Evolutionary conservation across 2,888 invertebrate genomes (phyloP).

Genomic region (Scaptomyza cyrtandrae): DNA sequence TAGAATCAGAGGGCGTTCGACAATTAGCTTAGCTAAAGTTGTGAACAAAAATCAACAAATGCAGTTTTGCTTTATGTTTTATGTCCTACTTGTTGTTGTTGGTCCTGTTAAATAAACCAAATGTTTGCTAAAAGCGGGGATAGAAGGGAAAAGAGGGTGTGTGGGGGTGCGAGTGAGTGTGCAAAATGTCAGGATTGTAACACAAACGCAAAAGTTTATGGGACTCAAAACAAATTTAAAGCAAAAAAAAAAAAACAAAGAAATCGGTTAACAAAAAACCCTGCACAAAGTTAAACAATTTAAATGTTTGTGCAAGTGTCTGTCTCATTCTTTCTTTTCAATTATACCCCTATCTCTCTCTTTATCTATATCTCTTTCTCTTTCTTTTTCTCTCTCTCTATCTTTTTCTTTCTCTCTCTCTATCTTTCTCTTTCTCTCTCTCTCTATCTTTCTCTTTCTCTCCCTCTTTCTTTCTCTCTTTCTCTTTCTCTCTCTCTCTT

Average conservation of each 20-base stretch:
- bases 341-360: neutral
- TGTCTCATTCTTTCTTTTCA: constrained; percentile 3
- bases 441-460: neutral
- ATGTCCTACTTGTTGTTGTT: constrained; percentile 19
- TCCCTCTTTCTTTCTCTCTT: too few species aligned
- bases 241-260: constrained; percentile 34
- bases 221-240: constrained; percentile 36
- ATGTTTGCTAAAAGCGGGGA: constrained; percentile 6
- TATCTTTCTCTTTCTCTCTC: too few species aligned
- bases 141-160: constrained; percentile 4
- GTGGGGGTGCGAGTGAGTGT: neutral
- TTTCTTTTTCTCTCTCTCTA: neutral
- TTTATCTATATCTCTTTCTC: too few species aligned
- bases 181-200: constrained; percentile 53
- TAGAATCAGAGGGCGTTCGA: constrained; percentile 28
- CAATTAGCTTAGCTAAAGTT: constrained; percentile 67
- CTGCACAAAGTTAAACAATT: constrained; percentile 46
- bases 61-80: constrained; percentile 25
- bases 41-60: constrained; percentile 54
- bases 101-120: constrained; percentile 36
- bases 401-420: too few species aligned
- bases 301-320: constrained; percentile 51
- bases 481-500: too few species aligned
- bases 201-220: constrained; percentile 63
- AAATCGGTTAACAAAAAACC: constrained; percentile 17